Conservation (phyloP, 2,888 invertebrate species). For the Parapristionchus giblindavisi region DNA sequence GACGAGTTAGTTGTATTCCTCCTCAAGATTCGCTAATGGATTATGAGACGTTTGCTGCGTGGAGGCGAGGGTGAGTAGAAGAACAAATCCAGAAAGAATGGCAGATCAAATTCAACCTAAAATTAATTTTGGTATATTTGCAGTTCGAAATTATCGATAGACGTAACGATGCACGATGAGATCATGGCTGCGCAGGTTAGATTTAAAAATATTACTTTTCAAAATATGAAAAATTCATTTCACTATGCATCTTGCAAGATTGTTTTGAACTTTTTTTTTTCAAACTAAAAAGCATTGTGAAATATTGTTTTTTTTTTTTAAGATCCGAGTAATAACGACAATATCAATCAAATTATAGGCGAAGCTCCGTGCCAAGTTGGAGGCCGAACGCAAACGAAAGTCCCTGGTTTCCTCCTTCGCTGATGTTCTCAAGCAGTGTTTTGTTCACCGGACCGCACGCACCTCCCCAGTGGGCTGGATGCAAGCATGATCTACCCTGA, state of each 20-base stretch:
- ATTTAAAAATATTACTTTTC: not conserved
- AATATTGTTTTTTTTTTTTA: too few relatives aligned
- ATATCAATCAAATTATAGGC: not conserved
- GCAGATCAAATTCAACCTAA: conserved; percentile 14
- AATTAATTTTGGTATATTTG: not conserved
- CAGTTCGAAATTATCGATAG: conserved; percentile 10
- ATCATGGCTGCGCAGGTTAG: not conserved
- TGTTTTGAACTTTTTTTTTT: too few relatives aligned
- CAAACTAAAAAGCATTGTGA: too few relatives aligned
- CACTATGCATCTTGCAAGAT: too few relatives aligned
- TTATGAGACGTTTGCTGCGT: conserved; percentile 25
- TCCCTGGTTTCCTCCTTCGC: not conserved
- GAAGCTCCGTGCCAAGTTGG: not conserved
- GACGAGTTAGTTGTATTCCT: conserved; percentile 1
- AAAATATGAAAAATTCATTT: not conserved
- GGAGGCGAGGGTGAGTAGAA: conserved; percentile 27
- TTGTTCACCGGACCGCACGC: conserved; percentile 10
- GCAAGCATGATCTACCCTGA: not conserved
- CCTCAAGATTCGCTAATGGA: conserved; percentile 6
- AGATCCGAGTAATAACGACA: not conserved
- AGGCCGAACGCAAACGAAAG: not conserved
- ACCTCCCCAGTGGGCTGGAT: conserved; percentile 15
- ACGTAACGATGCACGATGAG: conserved; percentile 1
- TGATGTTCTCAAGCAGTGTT: conserved; percentile 30
- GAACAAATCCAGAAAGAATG: not conserved